Percentiles rank a stretch among this genome's conserved stretches.
Conservation (phyloP, 2,113 vertebrate species). For the Ptyas mucosa region DNA sequence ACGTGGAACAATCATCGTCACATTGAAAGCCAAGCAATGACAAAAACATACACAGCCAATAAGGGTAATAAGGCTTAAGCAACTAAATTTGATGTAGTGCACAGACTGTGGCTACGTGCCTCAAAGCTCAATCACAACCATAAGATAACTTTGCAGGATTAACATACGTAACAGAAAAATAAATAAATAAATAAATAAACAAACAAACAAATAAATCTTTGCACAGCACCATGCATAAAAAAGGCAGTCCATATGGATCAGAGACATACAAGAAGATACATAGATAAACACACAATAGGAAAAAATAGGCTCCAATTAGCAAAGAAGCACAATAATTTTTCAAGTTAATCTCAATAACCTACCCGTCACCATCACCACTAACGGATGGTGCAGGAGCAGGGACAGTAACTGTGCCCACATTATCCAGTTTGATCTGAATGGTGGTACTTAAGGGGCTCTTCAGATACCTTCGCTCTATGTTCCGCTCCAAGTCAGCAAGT, state of each 20-base stretch:
- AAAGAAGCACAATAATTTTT: conserved; percentile 86
- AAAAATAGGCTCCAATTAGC: conserved; percentile 89
- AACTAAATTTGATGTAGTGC: conserved; percentile 82
- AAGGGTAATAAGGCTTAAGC: conserved; percentile 77
- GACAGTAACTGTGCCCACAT: conserved; percentile 99
- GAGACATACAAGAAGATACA: conserved; percentile 81
- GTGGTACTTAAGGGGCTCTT: conserved; percentile 99
- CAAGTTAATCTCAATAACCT: conserved; percentile 97
- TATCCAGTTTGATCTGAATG: conserved; percentile 99
- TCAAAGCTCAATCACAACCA: conserved; percentile 80
- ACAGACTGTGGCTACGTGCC: conserved; percentile 81
- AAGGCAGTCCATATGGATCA: conserved; percentile 76
- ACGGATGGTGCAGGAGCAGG: conserved; percentile 99
- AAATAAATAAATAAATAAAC: not conserved
- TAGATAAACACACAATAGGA: conserved; percentile 82
- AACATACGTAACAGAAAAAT: conserved; percentile 73
- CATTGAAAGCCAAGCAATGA: conserved; percentile 83
- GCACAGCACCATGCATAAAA: conserved; percentile 82
- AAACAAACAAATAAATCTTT: conserved; percentile 61
- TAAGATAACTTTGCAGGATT: conserved; percentile 77
- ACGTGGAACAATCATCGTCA: conserved; percentile 74
- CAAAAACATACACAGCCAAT: conserved; percentile 81
- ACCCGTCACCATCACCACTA: conserved; percentile 99
- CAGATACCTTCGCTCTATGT: conserved; percentile 99
- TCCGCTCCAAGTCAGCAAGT: conserved; percentile 98